Evolutionary conservation across 2,113 vertebrate species (phyloP).

Genomic region (Phalacrocorax brasilianus): DNA sequence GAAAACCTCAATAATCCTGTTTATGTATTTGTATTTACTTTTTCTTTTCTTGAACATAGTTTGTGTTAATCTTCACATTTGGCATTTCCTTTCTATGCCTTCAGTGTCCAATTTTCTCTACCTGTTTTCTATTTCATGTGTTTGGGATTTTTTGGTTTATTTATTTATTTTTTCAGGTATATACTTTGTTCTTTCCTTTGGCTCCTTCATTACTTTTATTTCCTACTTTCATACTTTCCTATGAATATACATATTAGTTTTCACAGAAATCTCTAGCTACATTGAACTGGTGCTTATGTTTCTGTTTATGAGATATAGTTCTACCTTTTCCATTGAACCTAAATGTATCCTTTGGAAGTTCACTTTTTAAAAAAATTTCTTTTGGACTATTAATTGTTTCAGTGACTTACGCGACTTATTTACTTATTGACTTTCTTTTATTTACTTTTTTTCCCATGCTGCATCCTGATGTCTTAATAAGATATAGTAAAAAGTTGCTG

Average conservation of each 20-base stretch:
- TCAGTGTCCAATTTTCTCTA: background rate
- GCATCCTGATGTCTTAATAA: background rate
- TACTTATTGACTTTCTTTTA: background rate
- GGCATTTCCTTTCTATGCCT: background rate
- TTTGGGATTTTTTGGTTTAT: background rate
- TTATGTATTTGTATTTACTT: rapidly evolving
- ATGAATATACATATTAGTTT: background rate
- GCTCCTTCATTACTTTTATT: background rate
- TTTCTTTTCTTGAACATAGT: background rate
- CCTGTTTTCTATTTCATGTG: background rate
- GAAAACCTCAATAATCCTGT: background rate
- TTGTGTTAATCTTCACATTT: background rate
- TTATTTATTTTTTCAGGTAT: background rate
- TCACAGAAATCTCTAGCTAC: background rate
- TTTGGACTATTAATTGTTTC: background rate
- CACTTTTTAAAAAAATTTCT: background rate
- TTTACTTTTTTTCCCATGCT: background rate
- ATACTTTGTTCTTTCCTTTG: background rate
- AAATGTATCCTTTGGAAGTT: background rate
- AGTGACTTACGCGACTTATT: background rate
- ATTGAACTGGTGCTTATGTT: background rate
- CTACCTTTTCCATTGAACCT: background rate
- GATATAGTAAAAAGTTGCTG: background rate
- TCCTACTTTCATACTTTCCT: background rate
- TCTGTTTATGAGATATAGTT: background rate